Conservation (phyloP, 1,140 invertebrate species). For the Diplogasteroides magnus region DNA sequence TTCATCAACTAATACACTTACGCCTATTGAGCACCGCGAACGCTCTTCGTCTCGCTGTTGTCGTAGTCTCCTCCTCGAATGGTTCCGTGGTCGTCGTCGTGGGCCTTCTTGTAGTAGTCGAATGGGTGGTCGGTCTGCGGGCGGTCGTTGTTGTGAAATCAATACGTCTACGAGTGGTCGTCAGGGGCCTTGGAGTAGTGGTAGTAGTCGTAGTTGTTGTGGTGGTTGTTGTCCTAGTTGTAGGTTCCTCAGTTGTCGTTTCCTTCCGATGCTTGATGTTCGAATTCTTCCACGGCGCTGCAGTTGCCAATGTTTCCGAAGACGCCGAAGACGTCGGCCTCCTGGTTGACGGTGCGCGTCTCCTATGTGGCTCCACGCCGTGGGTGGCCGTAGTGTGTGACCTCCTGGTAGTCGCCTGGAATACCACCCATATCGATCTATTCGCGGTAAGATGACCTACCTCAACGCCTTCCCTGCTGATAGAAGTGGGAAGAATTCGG, state of each 20-base stretch:
- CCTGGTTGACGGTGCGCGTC: too few species aligned
- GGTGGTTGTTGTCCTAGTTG: slow-evolving; percentile 13
- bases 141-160: slow-evolving; percentile 3
- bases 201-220: slow-evolving; percentile 17
- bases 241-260: slow-evolving; percentile 5
- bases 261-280: slow-evolving; percentile 9
- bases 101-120: too few species aligned
- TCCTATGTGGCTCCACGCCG: too few species aligned
- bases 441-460: too few species aligned
- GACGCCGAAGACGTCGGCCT: too few species aligned
- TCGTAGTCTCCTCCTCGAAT: too few species aligned
- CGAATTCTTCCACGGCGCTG: slow-evolving; percentile 5
- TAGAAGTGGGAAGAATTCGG: too few species aligned
- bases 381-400: too few species aligned
- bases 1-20: not conserved
- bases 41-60: not conserved
- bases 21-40: slow-evolving; percentile 13
- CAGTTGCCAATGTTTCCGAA: not conserved
- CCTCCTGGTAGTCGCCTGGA: too few species aligned
- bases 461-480: too few species aligned
- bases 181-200: not conserved
- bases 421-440: too few species aligned
- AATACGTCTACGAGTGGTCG: slow-evolving; percentile 10
- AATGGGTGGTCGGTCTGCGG: slow-evolving; percentile 3
- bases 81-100: too few species aligned